Base-by-base conservation (phyloP, 2,888 invertebrate species). In the Acleris emargana region DNA sequence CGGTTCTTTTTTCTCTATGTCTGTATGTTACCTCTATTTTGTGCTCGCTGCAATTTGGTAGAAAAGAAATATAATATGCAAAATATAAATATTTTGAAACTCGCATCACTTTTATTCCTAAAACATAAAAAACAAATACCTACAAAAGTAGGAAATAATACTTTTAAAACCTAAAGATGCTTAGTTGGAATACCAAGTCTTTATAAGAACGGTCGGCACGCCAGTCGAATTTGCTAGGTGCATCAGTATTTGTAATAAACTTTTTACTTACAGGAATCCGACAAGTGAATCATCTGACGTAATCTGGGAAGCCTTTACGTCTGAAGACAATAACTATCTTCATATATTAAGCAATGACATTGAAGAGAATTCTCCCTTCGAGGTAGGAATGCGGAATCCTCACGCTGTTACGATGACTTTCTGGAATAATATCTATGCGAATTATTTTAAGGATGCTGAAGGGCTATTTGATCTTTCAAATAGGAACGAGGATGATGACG, bases 351-450 rank as follows among this genome's bases (percentile, higher is more conserved):
- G 81, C 57, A 71, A 72, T n/a, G 87, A 86, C 28, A 67, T 69
- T 20, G 73, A 61, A 45, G 68, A 64, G 13, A 69, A 61, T 18
- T 70, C 77, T 6, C 69, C 69, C 60, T 71, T 86, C 1, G 91
- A 91, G 62, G 6, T 80, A 6, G 58, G 68, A 2, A 61, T 83
- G 45, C 53, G 67, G 59, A 73, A 87, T 67, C 91, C 93, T 25
- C 79, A 88, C 60, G 64, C 76, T 3, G 69, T 64, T 0, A 77
- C 76, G 2, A 53, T 87, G 6, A 58, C 66, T 0, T 91, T 90
- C 67, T 91, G 91, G 91, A 78, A 88, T 47, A 64, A 71, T 6
- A 82, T 90, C 61, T 91, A 91, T 68, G 69, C 68, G 3, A 70
- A 79, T 2, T 70, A 86, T 70, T 91, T 89, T 64, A 68, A 81